phyloP scores from a whole-genome alignment of 1,140 invertebrate species.

The Pogonomyrmex barbatus region DNA sequence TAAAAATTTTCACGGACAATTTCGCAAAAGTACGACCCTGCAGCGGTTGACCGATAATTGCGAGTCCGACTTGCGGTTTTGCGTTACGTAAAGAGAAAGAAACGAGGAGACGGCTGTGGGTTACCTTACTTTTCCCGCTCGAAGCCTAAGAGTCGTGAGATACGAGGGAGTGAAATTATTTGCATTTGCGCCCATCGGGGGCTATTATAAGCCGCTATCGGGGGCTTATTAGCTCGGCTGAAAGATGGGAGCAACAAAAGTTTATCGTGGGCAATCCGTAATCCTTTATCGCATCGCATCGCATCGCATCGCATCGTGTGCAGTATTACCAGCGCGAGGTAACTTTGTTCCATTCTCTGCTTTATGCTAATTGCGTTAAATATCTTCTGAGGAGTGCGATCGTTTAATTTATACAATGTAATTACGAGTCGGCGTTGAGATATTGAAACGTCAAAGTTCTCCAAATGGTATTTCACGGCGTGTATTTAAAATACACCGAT shows the following conservation, averaged over 20 bases:
- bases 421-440: not conserved
- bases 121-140: not conserved
- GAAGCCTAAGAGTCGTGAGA: not conserved
- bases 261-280: not conserved
- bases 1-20: not conserved
- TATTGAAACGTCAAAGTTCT: not conserved
- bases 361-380: constrained; percentile 18
- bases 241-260: not conserved
- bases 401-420: not conserved
- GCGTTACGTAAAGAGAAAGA: not conserved
- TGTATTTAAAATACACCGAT: not conserved
- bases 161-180: constrained; percentile 29
- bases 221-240: constrained; percentile 15
- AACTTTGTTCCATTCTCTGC: not conserved
- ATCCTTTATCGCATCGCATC: constrained; percentile 17
- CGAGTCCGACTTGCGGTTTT: not conserved
- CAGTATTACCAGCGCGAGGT: too few relatives aligned
- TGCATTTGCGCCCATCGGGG: not conserved
- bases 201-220: not conserved
- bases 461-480: not conserved
- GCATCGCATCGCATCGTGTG: not conserved
- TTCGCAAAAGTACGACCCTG: not conserved
- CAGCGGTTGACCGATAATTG: constrained; percentile 19
- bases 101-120: not conserved
- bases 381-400: not conserved